Evolutionary conservation across 2,888 invertebrate genomes (phyloP), one percentile per base, ranked within the genome.

Genomic region (Drosophila differens): DNA sequence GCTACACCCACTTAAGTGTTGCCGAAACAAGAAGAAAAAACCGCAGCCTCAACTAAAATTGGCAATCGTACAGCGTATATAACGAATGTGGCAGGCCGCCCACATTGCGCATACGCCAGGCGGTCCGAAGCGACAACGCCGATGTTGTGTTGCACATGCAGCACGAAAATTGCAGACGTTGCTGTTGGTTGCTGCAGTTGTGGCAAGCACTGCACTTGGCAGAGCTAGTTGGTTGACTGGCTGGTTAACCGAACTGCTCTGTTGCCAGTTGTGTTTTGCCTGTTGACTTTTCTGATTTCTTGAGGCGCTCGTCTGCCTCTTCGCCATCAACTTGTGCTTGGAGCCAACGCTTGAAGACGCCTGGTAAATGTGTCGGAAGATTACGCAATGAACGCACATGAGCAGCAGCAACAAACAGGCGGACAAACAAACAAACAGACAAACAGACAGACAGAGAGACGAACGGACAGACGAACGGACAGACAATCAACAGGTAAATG

Each of bases 361-460:
- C 89, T 70, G 87, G 70, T 87, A 89, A 85, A 87, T 89, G 75
- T 89, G 73, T 85, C 70, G 81, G 82, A 7, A 58, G 58, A 85
- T 86, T 86, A 90, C 90, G 91, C 91, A 86, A 86, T 67, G 67
- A 72, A 90, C 91, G 91, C 91, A 91, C 88, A 85, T 85, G 90
- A 87, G 81, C 74, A 63, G 72, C 74, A 57, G 47, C 16, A 47
- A 49, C 58, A 51, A 32, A 35, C 54, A 44, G 37, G 39, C 35
- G 33, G 57, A 37, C 39, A 59, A 19, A 64, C 71, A 47, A 14
- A 10, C 53, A 53, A 25, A 32, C 63, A 7, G 28, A 63, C 74
- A 52, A 35, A 22, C 33, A 37, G 28, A 35, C 33, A 41, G 49
- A 19, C 54, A 35, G 16, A 22, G 19, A 32, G 35, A 35, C 55